Evolutionary conservation across 2,888 invertebrate species (phyloP).

Genomic region (Sesia bembeciformis): DNA sequence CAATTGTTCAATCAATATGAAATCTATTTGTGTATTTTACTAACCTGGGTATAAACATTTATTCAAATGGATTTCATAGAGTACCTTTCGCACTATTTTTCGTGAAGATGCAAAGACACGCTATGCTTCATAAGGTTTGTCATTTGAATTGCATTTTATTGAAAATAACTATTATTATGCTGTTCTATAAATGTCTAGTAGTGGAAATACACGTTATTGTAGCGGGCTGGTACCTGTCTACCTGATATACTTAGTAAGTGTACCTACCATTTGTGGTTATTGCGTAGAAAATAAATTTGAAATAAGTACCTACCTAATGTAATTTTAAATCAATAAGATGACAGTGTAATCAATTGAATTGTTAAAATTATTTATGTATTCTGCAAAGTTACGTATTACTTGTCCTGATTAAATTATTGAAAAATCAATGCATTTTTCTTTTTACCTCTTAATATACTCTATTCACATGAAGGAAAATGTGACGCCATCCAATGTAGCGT

Average conservation of each 20-base stretch:
- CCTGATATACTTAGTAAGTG: constrained; percentile 37
- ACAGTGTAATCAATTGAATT: constrained; percentile 60
- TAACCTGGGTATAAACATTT: too few species aligned
- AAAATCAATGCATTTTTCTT: constrained; percentile 20
- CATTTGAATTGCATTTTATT: not conserved
- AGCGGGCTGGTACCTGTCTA: constrained; percentile 63
- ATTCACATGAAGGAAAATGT: too few species aligned
- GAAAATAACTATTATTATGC: not conserved
- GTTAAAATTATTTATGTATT: constrained; percentile 69
- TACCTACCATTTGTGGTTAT: constrained; percentile 7
- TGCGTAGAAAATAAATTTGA: constrained; percentile 19
- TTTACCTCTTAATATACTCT: not conserved
- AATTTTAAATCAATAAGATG: constrained; percentile 29
- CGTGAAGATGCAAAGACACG: too few species aligned
- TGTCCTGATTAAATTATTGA: constrained; percentile 70
- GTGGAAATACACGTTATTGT: constrained; percentile 14
- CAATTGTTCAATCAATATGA: too few species aligned
- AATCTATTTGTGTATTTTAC: too few species aligned
- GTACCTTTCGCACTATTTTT: too few species aligned
- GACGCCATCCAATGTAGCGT: too few species aligned
- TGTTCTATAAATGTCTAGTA: constrained; percentile 23
- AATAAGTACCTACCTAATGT: constrained; percentile 10
- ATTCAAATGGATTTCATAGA: too few species aligned
- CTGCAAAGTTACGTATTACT: constrained; percentile 66
- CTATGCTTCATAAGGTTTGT: too few species aligned